These are phyloP conservation scores for Acridotheres tristis DNA, from an alignment of 2,797 vertebrate species.

Conservation along the genomic window DNA sequence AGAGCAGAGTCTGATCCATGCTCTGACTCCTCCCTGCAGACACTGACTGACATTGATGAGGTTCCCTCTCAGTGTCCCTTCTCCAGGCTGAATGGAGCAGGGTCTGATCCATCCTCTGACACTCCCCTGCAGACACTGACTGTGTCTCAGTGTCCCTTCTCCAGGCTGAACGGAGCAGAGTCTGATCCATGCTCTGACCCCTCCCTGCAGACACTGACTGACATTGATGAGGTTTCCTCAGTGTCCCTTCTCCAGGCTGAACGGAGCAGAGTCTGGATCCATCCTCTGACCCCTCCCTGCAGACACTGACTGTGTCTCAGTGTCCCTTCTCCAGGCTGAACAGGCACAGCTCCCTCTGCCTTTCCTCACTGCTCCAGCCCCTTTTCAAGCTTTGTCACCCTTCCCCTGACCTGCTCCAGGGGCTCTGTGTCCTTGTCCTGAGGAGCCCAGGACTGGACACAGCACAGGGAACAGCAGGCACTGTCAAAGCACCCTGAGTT, in stretches of 20 bases:
- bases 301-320: background rate
- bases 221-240: no score
- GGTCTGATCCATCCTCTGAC: no score
- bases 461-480: background rate
- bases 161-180: no score
- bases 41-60: no score
- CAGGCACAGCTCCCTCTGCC: background rate
- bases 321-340: background rate
- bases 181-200: background rate
- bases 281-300: background rate
- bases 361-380: background rate
- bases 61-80: no score
- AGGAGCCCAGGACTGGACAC: background rate
- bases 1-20: background rate
- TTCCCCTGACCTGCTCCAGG: background rate
- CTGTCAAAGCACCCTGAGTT: background rate
- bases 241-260: no score
- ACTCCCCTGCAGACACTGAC: background rate
- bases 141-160: background rate
- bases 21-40: background rate
- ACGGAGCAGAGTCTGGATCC: no score
- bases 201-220: background rate
- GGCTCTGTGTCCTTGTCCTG: background rate
- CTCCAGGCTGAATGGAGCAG: no score
- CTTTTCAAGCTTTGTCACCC: background rate